Conservation (phyloP, 2,113 vertebrate genomes). For the Plecturocebus donacophilus region DNA sequence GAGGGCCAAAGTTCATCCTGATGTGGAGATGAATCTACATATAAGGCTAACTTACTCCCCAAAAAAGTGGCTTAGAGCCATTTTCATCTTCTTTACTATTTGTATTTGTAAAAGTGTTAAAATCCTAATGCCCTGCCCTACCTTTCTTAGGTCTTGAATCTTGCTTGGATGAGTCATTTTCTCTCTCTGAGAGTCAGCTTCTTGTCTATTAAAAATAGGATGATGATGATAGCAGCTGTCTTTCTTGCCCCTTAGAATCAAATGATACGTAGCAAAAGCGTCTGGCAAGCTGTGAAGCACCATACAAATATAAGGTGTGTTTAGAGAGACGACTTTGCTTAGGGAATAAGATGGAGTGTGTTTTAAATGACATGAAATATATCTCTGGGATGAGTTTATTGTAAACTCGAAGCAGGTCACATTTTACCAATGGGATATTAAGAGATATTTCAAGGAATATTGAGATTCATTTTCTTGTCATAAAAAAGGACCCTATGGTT, state of each 20-base stretch:
- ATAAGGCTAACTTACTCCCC: background rate
- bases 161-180: background rate
- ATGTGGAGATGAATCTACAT: background rate
- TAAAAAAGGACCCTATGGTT: background rate
- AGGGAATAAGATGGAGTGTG: background rate
- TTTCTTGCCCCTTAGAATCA: background rate
- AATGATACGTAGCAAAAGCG: background rate
- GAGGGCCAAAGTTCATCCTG: background rate
- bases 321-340: background rate
- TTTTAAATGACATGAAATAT: background rate
- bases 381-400: background rate
- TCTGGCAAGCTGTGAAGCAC: background rate
- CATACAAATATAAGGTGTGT: background rate
- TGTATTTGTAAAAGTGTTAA: background rate
- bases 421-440: background rate
- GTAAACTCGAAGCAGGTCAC: constrained; percentile 18
- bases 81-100: background rate
- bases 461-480: background rate
- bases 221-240: background rate
- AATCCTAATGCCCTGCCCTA: background rate
- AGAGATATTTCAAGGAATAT: background rate
- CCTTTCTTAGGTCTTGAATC: background rate
- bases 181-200: background rate
- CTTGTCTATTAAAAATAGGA: background rate
- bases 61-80: background rate